Conservation (phyloP, 2,113 vertebrate species). For the Nansenia antarctica region DNA sequence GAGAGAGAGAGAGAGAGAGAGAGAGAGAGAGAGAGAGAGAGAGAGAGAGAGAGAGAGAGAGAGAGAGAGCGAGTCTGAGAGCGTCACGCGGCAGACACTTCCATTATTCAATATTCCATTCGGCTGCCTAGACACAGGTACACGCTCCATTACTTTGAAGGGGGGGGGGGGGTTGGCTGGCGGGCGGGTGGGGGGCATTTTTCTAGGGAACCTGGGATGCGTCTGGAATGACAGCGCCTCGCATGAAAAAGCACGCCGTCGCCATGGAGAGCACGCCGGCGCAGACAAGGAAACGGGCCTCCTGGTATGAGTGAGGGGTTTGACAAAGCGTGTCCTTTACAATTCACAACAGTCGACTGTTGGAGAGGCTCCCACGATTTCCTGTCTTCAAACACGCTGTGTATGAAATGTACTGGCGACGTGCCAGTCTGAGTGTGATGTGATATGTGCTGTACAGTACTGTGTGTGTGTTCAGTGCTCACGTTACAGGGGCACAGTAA, state of each 20-base stretch:
- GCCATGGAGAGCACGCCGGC: not conserved
- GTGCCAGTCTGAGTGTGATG: too few species aligned
- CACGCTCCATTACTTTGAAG: constrained; percentile 49
- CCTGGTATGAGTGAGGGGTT: constrained; percentile 45
- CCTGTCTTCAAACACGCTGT: constrained; percentile 21
- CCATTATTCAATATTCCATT: constrained; percentile 67
- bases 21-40: too few species aligned
- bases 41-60: too few species aligned
- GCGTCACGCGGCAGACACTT: constrained; percentile 38
- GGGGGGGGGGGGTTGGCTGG: too few species aligned
- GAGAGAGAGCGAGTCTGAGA: constrained; percentile 3
- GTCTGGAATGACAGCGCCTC: constrained; percentile 50
- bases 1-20: too few species aligned
- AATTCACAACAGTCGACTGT: constrained; percentile 15
- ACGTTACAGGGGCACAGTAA: constrained; percentile 24
- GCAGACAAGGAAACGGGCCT: not conserved
- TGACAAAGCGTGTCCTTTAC: constrained; percentile 48
- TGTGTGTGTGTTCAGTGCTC: constrained; percentile 27
- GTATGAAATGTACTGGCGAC: too few species aligned
- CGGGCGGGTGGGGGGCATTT: not conserved
- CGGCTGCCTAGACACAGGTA: constrained; percentile 41
- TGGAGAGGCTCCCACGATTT: not conserved
- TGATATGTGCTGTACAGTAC: not conserved
- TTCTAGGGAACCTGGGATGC: not conserved
- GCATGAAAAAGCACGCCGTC: constrained; percentile 32